Evolutionary conservation across 2,113 vertebrate genomes (phyloP).

Genomic region (Aix galericulata): DNA sequence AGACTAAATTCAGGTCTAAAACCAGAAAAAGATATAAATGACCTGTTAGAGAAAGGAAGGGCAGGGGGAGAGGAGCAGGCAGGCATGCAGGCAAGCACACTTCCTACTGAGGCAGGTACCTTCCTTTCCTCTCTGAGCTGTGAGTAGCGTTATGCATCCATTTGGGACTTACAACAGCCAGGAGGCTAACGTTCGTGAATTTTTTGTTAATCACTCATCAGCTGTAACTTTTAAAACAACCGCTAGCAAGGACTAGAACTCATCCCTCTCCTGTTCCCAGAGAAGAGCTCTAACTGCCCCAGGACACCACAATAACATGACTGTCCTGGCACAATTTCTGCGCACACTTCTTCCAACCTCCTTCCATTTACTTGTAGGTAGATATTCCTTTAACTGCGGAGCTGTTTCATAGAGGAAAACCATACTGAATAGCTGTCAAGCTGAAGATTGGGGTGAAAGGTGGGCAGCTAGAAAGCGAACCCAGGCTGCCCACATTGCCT

Average conservation of each 20-base stretch:
- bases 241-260: neutral
- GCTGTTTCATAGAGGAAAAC: neutral
- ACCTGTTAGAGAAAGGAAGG: neutral
- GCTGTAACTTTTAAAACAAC: conserved; percentile 5
- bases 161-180: neutral
- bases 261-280: neutral
- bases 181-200: neutral
- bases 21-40: neutral
- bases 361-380: neutral
- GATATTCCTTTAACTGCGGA: neutral
- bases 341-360: neutral
- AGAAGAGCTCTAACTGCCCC: neutral
- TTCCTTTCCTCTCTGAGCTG: neutral
- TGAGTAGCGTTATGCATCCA: neutral
- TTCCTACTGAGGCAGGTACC: neutral
- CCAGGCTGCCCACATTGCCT: neutral
- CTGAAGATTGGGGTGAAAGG: neutral
- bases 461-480: neutral
- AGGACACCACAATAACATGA: neutral
- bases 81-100: neutral
- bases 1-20: conserved; percentile 6
- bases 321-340: neutral
- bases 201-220: neutral
- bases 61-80: neutral
- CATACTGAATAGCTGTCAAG: neutral